Conservation (phyloP, 2,797 vertebrate species). For the Acrossocheilus fasciatus region DNA sequence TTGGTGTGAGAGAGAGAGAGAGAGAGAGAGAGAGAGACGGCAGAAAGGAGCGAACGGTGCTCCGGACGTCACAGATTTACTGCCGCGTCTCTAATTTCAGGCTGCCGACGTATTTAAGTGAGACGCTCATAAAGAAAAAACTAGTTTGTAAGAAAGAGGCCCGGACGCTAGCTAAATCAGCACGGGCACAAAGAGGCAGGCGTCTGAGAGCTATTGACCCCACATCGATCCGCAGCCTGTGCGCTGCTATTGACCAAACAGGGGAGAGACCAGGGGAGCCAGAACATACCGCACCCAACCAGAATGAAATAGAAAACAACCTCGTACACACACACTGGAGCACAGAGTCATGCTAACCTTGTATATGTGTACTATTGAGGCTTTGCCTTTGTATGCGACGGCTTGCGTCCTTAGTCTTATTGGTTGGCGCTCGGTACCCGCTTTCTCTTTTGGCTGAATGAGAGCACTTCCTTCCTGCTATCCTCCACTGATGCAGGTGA, state of each 20-base stretch:
- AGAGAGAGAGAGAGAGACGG: conserved; percentile 41
- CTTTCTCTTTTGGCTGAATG: conserved; percentile 54
- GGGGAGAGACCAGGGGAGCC: conserved; percentile 81
- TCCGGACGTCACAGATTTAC: conserved; percentile 72
- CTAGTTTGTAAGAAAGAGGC: conserved; percentile 57
- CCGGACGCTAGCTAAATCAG: conserved; percentile 85
- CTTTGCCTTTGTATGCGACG: conserved; percentile 44
- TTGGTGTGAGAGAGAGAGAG: conserved; percentile 28
- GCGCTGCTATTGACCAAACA: conserved; percentile 85
- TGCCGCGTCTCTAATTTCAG: conserved; percentile 75
- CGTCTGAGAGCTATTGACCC: conserved; percentile 87
- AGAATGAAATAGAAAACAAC: conserved; percentile 77
- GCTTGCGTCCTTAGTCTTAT: conserved; percentile 31
- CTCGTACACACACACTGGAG: conserved; percentile 58
- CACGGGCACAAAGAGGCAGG: conserved; percentile 83
- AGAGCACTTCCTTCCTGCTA: conserved; percentile 66
- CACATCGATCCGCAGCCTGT: conserved; percentile 82
- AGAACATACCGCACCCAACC: conserved; percentile 73
- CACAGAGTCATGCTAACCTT: conserved; percentile 73
- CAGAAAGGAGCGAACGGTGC: conserved; percentile 21
- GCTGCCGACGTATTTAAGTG: conserved; percentile 76
- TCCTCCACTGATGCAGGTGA: conserved; percentile 69
- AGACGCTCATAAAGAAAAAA: conserved; percentile 67
- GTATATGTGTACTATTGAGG: conserved; percentile 61
- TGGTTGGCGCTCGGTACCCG: conserved; percentile 22